Percentiles rank a stretch among this genome's conserved stretches.
phyloP scores from a whole-genome alignment of 2,113 vertebrate species.

The Trochalopteron elliotii region DNA sequence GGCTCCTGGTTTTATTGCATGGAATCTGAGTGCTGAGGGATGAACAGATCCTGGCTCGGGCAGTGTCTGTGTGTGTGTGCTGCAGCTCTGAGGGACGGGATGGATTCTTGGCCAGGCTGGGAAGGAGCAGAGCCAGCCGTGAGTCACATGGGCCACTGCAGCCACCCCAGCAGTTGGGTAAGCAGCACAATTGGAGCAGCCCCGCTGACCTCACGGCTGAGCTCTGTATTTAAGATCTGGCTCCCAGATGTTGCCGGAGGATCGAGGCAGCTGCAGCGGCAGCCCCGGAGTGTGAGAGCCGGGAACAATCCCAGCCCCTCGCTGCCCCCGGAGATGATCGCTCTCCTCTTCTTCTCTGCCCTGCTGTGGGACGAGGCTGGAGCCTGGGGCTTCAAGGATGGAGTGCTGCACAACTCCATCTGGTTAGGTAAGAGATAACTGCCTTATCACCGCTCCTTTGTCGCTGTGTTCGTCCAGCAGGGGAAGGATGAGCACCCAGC shows the following conservation, averaged over 20 bases:
- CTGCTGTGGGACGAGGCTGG: conserved; percentile 79
- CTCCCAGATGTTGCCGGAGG: conserved; percentile 78
- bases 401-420: conserved; percentile 96
- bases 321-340: conserved; percentile 67
- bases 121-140: conserved; percentile 61
- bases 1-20: too few relatives aligned
- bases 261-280: conserved; percentile 62
- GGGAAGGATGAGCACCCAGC: background rate
- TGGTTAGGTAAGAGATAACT: conserved; percentile 86
- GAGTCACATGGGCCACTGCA: conserved; percentile 69
- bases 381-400: conserved; percentile 89
- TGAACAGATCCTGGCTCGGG: background rate
- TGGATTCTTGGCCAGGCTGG: conserved; percentile 1
- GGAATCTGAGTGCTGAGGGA: too few relatives aligned
- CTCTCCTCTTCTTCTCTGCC: conserved; percentile 70
- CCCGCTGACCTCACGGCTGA: conserved; percentile 76
- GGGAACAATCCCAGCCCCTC: background rate
- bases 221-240: conserved; percentile 78
- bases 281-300: background rate
- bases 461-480: background rate
- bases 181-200: conserved; percentile 76
- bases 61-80: background rate
- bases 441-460: fast-evolving
- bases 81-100: background rate
- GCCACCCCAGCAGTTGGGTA: conserved; percentile 70